These are phyloP conservation scores for Patagioenas fasciata DNA, from an alignment of 2,113 vertebrate species.

Conservation along the genomic window DNA sequence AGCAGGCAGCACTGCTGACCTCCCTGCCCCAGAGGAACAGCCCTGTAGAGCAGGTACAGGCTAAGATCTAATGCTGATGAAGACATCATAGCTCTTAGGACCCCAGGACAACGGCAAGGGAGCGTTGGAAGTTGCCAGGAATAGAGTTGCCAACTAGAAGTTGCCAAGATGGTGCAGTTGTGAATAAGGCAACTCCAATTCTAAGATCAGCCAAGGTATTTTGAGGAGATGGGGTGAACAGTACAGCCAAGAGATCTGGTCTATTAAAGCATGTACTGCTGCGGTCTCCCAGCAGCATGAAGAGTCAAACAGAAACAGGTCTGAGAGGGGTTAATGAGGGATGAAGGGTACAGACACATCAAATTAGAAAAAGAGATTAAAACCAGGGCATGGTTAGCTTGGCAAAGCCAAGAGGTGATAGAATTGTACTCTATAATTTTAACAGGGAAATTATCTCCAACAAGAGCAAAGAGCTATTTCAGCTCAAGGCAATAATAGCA, in stretches of 20 bases:
- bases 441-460: not conserved
- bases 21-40: not conserved
- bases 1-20: not conserved
- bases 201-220: not conserved
- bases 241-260: not conserved
- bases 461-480: conserved; percentile 15
- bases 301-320: not conserved
- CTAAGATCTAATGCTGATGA: not conserved
- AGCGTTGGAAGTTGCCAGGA: not conserved
- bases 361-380: conserved; percentile 20
- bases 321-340: not conserved
- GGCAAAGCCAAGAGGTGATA: conserved; percentile 1
- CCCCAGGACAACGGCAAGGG: not conserved
- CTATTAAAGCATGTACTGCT: not conserved
- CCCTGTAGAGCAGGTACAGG: not conserved
- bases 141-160: not conserved
- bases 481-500: not conserved
- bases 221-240: not conserved
- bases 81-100: not conserved
- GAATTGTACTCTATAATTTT: conserved; percentile 8
- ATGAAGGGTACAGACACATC: not conserved
- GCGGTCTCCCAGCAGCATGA: not conserved
- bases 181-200: not conserved
- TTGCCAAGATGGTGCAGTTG: not conserved
- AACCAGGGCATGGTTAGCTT: not conserved